Evolutionary conservation across 2,113 vertebrate genomes (phyloP).

Genomic region (Oceanites oceanicus): DNA sequence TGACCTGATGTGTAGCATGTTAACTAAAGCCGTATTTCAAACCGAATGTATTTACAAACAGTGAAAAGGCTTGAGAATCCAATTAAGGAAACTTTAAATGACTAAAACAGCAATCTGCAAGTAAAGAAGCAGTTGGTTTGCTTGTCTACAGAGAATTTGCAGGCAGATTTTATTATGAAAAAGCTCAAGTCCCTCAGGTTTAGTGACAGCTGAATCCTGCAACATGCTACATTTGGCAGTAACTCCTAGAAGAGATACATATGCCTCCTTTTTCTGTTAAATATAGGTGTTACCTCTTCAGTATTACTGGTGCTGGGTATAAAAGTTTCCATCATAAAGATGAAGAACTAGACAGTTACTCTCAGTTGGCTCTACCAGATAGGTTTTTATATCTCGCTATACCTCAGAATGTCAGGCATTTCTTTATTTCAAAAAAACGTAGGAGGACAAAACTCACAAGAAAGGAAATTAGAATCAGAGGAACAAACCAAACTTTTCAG

Average conservation of each 20-base stretch:
- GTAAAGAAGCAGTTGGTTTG: background rate
- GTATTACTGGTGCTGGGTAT: background rate
- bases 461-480: background rate
- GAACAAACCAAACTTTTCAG: background rate
- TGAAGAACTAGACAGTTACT: background rate
- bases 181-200: background rate
- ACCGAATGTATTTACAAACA: background rate
- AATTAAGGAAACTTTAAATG: conserved; percentile 12
- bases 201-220: background rate
- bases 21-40: background rate
- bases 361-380: background rate
- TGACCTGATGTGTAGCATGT: background rate
- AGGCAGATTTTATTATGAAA: background rate
- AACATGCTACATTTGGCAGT: background rate
- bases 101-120: background rate
- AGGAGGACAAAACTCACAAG: background rate
- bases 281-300: background rate
- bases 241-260: background rate
- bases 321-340: background rate
- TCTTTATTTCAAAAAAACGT: background rate
- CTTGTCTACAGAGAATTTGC: background rate
- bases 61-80: background rate
- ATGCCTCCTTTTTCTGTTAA: background rate
- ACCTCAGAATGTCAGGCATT: background rate
- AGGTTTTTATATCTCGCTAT: background rate